A percentile compares a stretch with the other conserved stretches of the same genome.
These are phyloP conservation scores for Drosophila jambulina DNA, from an alignment of 1,140 invertebrate species.

Conservation along the genomic window DNA sequence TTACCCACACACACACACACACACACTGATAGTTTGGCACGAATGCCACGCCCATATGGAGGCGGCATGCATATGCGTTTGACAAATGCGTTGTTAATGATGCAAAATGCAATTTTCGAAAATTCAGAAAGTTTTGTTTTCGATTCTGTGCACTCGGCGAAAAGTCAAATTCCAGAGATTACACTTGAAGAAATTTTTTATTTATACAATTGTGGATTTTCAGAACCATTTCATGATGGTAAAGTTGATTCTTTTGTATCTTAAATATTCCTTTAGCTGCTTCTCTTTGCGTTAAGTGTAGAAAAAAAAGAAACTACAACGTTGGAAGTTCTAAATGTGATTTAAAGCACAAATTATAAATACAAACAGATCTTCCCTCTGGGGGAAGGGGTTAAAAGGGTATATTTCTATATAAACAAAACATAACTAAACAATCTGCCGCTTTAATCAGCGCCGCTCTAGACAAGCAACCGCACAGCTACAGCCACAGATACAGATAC, in stretches of 20 bases:
- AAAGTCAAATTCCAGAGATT: neutral
- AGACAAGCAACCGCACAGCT: conserved; percentile 38
- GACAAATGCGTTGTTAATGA: conserved; percentile 83
- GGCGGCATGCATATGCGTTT: conserved; percentile 70
- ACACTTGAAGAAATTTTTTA: neutral
- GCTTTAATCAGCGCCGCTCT: conserved; percentile 77
- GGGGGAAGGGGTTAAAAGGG: neutral
- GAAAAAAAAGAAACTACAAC: neutral
- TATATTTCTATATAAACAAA: conserved; percentile 61
- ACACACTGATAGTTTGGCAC: conserved; percentile 35
- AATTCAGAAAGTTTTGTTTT: conserved; percentile 72
- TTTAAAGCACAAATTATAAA: conserved; percentile 35
- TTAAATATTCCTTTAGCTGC: neutral
- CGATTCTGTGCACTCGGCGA: conserved; percentile 44
- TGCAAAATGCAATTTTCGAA: conserved; percentile 81
- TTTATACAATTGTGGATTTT: no score
- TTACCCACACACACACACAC: conserved; percentile 40
- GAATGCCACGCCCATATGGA: conserved; percentile 48
- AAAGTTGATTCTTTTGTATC: no score
- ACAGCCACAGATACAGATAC: conserved; percentile 27
- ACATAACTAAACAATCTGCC: conserved; percentile 73
- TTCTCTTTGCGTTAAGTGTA: neutral
- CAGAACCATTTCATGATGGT: no score
- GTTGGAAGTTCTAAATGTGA: conserved; percentile 26
- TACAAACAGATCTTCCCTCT: conserved; percentile 18